Percentiles rank a stretch among this genome's conserved stretches.
Evolutionary conservation across 2,888 invertebrate species (phyloP).

Genomic region (Pachymerium ferrugineum): DNA sequence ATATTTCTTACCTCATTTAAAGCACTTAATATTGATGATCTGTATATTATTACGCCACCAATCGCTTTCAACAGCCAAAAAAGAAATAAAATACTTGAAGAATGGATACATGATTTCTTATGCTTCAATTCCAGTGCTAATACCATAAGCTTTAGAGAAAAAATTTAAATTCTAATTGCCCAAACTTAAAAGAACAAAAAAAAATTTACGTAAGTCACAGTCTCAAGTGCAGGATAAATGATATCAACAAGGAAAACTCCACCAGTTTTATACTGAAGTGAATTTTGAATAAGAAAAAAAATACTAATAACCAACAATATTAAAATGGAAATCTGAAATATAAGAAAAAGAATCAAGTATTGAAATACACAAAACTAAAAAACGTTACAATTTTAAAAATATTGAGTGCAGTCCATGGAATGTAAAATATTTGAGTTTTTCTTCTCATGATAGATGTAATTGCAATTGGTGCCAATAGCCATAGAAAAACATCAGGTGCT

Average conservation of each 20-base stretch:
- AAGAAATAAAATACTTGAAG: neutral
- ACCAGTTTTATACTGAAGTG: neutral
- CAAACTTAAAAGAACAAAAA: neutral
- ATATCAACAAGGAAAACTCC: neutral
- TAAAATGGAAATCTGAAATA: neutral
- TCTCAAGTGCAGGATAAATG: neutral
- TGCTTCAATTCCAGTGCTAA: constrained; percentile 3
- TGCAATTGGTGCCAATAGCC: constrained; percentile 42
- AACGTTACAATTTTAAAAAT: constrained; percentile 20
- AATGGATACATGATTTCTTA: constrained; percentile 8
- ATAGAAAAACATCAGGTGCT: constrained; percentile 49
- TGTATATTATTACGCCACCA: neutral
- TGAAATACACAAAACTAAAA: neutral
- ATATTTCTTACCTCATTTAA: neutral
- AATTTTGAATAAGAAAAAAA: neutral
- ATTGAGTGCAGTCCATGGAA: constrained; percentile 15
- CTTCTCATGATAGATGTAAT: constrained; percentile 26
- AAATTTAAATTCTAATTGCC: neutral
- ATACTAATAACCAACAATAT: neutral
- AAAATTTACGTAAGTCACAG: neutral
- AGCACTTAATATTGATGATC: neutral
- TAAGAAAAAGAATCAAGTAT: neutral
- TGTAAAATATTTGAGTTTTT: neutral
- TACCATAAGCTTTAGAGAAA: constrained; percentile 29
- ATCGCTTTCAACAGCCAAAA: constrained; percentile 5